These are phyloP conservation scores for Apamea monoglypha DNA, from an alignment of 2,888 invertebrate genomes.

Conservation along the genomic window DNA sequence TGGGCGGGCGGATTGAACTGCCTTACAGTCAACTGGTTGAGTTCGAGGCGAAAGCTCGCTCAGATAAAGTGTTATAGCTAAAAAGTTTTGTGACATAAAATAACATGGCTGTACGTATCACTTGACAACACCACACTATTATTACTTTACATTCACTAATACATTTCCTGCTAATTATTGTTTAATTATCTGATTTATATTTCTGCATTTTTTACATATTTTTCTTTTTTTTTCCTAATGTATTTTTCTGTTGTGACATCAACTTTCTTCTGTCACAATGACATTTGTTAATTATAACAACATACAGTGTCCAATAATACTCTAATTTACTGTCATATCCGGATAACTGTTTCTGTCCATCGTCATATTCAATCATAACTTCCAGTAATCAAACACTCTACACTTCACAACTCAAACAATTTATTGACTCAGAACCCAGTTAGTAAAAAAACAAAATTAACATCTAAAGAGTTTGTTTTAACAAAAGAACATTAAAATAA, in stretches of 20 bases:
- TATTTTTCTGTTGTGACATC: neutral
- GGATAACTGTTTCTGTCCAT: neutral
- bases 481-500: conserved; percentile 36
- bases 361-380: neutral
- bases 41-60: conserved; percentile 82
- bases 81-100: conserved; percentile 74
- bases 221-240: neutral
- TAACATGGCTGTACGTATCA: conserved; percentile 86
- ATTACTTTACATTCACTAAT: conserved; percentile 36
- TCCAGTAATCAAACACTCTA: conserved; percentile 11
- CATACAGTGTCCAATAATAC: neutral
- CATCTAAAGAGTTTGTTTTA: conserved; percentile 38
- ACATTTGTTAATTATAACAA: neutral
- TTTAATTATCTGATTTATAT: neutral
- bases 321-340: neutral
- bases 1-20: conserved; percentile 83
- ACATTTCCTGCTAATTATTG: conserved; percentile 12
- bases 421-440: conserved; percentile 24
- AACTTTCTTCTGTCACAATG: neutral
- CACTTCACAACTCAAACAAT: conserved; percentile 7
- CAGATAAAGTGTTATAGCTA: conserved; percentile 71
- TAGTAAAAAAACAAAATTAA: conserved; percentile 28
- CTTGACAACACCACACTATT: conserved; percentile 43
- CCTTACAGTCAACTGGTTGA: conserved; percentile 81
- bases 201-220: neutral